Base-by-base conservation (phyloP, 2,888 invertebrate genomes). In the Amorpha juglandis region DNA sequence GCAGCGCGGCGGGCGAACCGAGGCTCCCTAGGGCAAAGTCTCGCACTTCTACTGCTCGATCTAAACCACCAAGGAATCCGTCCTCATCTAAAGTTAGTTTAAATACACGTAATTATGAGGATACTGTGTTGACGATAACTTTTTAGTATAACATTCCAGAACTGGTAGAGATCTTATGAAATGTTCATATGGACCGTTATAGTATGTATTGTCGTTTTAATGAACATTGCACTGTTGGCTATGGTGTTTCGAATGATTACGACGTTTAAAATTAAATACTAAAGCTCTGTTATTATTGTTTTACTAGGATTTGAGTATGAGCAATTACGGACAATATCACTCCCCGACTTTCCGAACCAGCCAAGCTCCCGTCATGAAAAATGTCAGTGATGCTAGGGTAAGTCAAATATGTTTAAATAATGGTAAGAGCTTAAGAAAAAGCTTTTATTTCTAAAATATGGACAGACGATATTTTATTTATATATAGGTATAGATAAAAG, bases 321-420 rank as follows among this genome's bases (percentile, higher is more conserved):
- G 74, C 68, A 76, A 65, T 62, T 2, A 68, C 3, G 69, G 69
- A 38, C 68, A 67, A 19, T 77, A 73, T 51, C 68, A 64, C 33
- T 19, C 66, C 21, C 69, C 71, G 27, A 81, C 86, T 16, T 88
- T 84, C 68, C 78, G 84, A n/a, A 81, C 87, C 42, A 81, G 83
- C 47, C 87, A 88, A 74, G 81, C 80, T 33, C 88, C 87, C 35
- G 69, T 84, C 0, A 86, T 89, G 52, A 89, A 82, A 80, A 87
- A 80, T 47, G 82, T 90, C 19, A 80, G 82, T 69, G 92, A 91
- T 70, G 90, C 89, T 21, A 86, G 80, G 77, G 92, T 90, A 74
- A 77, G 73, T 69, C 45, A 33, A 42, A 16, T 16, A 52, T 62
- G 38, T 52, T 47, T 42, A 38, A 6, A 38, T 9, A 38, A 3